These are phyloP conservation scores for Physeter macrocephalus DNA, from an alignment of 2,113 vertebrate genomes.

Conservation along the genomic window DNA sequence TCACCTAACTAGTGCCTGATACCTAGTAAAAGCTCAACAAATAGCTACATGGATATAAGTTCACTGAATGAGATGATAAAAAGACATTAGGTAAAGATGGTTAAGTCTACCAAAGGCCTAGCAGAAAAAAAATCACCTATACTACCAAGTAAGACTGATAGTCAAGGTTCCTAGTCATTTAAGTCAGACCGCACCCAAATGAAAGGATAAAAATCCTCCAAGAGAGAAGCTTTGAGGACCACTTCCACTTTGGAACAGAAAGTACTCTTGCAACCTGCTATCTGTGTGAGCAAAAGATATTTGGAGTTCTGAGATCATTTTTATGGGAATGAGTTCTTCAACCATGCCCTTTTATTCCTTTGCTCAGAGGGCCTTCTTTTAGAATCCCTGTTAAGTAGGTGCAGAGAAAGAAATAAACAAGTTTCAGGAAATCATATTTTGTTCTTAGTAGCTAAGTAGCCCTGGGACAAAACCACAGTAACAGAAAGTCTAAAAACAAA, in stretches of 20 bases:
- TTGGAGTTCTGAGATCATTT: background rate
- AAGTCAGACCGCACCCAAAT: background rate
- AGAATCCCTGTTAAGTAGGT: background rate
- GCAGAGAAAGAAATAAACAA: background rate
- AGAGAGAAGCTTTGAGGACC: background rate
- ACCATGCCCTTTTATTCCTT: background rate
- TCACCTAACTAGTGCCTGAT: background rate
- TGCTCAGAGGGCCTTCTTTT: background rate
- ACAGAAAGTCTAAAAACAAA: background rate
- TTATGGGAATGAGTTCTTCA: background rate
- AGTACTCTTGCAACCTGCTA: background rate
- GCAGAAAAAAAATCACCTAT: background rate
- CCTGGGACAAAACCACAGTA: background rate
- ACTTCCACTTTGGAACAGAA: background rate
- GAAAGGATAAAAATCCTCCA: background rate
- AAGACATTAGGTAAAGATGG: background rate
- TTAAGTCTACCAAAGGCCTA: background rate
- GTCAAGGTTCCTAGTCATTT: background rate
- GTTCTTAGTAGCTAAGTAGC: background rate
- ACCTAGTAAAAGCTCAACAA: slow-evolving; percentile 9
- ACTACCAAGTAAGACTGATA: background rate
- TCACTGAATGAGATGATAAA: background rate
- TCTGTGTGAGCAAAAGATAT: background rate
- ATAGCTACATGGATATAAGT: background rate
- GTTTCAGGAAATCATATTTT: slow-evolving; percentile 20